A percentile compares a stretch with the other conserved stretches of the same genome.
Conservation (phyloP, 2,113 vertebrate genomes). For the Prionailurus viverrinus region DNA sequence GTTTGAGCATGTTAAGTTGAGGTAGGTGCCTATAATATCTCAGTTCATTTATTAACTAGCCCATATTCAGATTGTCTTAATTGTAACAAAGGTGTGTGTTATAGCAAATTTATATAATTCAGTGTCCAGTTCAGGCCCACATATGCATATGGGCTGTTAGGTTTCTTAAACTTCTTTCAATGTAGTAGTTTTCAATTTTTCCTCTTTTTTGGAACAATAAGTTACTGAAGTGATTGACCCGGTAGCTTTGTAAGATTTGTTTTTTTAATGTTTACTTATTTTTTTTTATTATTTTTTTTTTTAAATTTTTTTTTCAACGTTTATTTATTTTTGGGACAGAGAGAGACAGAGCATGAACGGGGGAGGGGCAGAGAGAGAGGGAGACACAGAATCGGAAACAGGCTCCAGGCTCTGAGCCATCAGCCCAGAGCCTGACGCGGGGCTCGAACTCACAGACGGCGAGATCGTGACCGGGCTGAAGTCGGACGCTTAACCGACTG, state of each 20-base stretch:
- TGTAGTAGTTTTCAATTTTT: background rate
- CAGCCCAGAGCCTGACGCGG: too few species aligned
- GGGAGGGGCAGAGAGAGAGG: too few species aligned
- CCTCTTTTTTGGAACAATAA: background rate
- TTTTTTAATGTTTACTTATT: too few species aligned
- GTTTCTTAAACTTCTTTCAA: background rate
- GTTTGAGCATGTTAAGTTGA: background rate
- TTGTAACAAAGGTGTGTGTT: background rate
- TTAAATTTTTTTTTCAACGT: too few species aligned
- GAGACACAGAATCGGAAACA: too few species aligned
- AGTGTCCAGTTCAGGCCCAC: background rate
- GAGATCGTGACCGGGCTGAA: too few species aligned
- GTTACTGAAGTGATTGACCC: background rate
- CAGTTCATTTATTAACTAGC: background rate
- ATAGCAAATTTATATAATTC: background rate
- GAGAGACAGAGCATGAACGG: too few species aligned
- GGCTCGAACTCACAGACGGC: too few species aligned
- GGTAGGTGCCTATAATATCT: background rate
- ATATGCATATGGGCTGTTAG: background rate
- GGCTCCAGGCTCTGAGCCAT: too few species aligned
- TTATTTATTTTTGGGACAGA: too few species aligned
- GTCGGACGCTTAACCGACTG: too few species aligned
- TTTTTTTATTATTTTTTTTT: too few species aligned
- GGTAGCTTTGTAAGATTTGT: background rate
- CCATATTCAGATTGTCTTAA: background rate